Evolutionary conservation across 1,140 invertebrate species (phyloP).

Genomic region (Sinonovacula constricta): DNA sequence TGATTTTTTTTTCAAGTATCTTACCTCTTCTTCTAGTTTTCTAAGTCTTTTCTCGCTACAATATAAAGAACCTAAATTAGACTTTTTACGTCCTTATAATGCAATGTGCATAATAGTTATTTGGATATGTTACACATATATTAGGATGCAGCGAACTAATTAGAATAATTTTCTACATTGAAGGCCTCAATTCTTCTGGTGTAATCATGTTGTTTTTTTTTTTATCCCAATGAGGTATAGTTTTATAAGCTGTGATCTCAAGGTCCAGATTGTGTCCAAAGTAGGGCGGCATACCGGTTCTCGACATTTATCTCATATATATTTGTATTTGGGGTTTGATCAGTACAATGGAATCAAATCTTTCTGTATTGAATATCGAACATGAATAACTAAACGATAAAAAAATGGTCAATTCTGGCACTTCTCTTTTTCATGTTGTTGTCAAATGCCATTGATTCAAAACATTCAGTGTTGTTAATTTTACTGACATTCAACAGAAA

Average conservation of each 20-base stretch:
- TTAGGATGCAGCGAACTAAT: conserved; percentile 35
- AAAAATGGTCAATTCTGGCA: conserved; percentile 12
- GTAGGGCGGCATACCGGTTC: conserved; percentile 20
- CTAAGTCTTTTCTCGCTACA: conserved; percentile 28
- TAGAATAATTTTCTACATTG: conserved; percentile 32
- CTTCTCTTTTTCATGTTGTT: conserved; percentile 30
- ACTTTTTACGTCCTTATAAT: conserved; percentile 25
- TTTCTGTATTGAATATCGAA: conserved; percentile 25
- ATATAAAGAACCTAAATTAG: conserved; percentile 25
- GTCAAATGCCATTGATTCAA: conserved; percentile 14
- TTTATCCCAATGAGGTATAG: conserved; percentile 20
- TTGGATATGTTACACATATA: conserved; percentile 35
- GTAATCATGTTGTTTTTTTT: conserved; percentile 28
- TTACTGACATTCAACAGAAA: conserved; percentile 31
- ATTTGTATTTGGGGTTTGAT: conserved; percentile 13
- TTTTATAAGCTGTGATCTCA: conserved; percentile 23
- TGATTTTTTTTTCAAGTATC: conserved; percentile 27
- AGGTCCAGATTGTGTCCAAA: conserved; percentile 27
- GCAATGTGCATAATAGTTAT: conserved; percentile 32
- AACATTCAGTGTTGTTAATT: conserved; percentile 26
- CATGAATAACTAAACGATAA: conserved; percentile 22
- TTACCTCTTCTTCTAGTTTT: conserved; percentile 36
- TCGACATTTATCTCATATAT: conserved; percentile 17
- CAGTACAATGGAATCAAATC: conserved; percentile 27
- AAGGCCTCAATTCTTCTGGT: conserved; percentile 29